Conservation (phyloP, 1,140 invertebrate species). For the Drosophila mayri region DNA sequence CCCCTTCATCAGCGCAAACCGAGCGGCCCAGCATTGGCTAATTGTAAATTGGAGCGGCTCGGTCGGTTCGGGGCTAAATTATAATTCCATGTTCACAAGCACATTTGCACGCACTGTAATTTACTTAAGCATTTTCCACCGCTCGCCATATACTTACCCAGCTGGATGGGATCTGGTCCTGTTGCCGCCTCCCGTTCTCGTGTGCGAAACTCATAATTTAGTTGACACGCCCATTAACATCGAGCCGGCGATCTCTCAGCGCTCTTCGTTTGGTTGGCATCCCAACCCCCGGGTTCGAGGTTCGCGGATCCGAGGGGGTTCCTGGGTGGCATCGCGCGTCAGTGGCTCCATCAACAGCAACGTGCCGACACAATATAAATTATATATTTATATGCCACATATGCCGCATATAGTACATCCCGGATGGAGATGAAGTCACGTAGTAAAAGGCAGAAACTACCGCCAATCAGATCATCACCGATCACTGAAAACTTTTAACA, state of each 20-base stretch:
- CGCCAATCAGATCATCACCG: conserved; percentile 18
- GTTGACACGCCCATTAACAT: conserved; percentile 80
- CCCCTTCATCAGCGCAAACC: conserved; percentile 11
- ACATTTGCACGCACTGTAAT: conserved; percentile 85
- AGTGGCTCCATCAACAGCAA: conserved; percentile 73
- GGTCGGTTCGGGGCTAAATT: conserved; percentile 57
- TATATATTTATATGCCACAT: conserved; percentile 60
- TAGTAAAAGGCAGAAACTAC: conserved; percentile 19
- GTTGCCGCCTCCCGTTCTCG: conserved; percentile 50
- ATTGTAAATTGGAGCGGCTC: conserved; percentile 73
- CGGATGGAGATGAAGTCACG: conserved; percentile 47
- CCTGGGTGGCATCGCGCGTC: conserved; percentile 76
- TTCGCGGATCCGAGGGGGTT: conserved; percentile 17
- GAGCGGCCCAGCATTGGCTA: conserved; percentile 56
- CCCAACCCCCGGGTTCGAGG: conserved; percentile 10
- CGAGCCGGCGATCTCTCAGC: conserved; percentile 25
- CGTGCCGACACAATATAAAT: conserved; percentile 82
- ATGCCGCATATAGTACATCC: conserved; percentile 11
- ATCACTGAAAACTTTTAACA: conserved; percentile 42
- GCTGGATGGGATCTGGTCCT: conserved; percentile 34
- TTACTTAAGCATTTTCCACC: conserved; percentile 81
- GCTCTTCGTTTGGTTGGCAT: conserved; percentile 6
- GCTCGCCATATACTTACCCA: conserved; percentile 62
- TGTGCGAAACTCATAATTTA: conserved; percentile 84
- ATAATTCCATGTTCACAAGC: conserved; percentile 85